phyloP scores from a whole-genome alignment of 30 jellyfish, hydroid and myxozoan genomes.

The Chironex yamaguchii region DNA sequence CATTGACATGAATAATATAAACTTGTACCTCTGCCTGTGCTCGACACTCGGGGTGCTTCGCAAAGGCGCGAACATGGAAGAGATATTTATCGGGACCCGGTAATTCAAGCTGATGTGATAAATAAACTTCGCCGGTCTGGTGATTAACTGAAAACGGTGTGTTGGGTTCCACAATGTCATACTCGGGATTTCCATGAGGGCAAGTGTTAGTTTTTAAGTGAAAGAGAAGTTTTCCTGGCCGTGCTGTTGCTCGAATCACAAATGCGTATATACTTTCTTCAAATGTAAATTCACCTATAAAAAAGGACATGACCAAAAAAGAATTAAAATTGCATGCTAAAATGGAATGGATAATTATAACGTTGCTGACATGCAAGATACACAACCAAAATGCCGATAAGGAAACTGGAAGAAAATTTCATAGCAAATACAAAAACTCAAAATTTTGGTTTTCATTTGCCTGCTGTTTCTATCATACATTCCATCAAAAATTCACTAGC shows the following conservation, averaged over 20 bases:
- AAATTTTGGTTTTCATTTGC: no score
- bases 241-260: slow-evolving; percentile 71
- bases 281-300: slow-evolving; percentile 51
- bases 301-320: no score
- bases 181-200: slow-evolving; percentile 33
- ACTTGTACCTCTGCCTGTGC: slow-evolving; percentile 72
- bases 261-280: slow-evolving; percentile 70
- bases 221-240: slow-evolving; percentile 31
- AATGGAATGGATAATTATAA: no score
- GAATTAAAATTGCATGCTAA: no score
- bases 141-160: slow-evolving; percentile 55
- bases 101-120: slow-evolving; percentile 46
- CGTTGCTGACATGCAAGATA: no score
- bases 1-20: slow-evolving; percentile 67
- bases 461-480: no score
- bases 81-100: slow-evolving; percentile 48
- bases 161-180: neutral
- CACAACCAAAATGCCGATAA: no score
- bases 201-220: slow-evolving; percentile 69
- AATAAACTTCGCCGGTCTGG: slow-evolving; percentile 53
- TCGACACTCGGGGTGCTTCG: slow-evolving; percentile 15
- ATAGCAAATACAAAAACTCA: no score
- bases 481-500: no score
- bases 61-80: slow-evolving; percentile 63
- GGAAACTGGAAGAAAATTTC: no score